Evolutionary conservation across 1,140 invertebrate species (phyloP).

Genomic region (Bombyx mori): ASM3026992v2 NC_085117.1:20306501-20307000

Average conservation of each 20-base stretch:
- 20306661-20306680: too few species aligned
- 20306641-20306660: too few species aligned
- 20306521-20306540: too few species aligned
- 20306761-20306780: slow-evolving; percentile 47
- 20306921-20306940: slow-evolving; percentile 53
- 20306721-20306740: slow-evolving; percentile 1
- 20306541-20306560: too few species aligned
- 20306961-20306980: slow-evolving; percentile 16
- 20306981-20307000: slow-evolving; percentile 3
- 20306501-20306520: too few species aligned
- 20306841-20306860: slow-evolving; percentile 55
- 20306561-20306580: too few species aligned
- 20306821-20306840: slow-evolving; percentile 57
- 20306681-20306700: too few species aligned
- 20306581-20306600: too few species aligned
- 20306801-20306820: slow-evolving; percentile 59
- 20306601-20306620: too few species aligned
- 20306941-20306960: slow-evolving; percentile 32
- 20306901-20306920: slow-evolving; percentile 63
- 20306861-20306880: slow-evolving; percentile 43
- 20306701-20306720: too few species aligned
- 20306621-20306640: too few species aligned
- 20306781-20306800: slow-evolving; percentile 61
- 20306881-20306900: slow-evolving; percentile 62
- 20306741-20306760: slow-evolving; percentile 12